Percentiles rank a stretch among this genome's conserved stretches.
phyloP scores from a whole-genome alignment of 2,113 vertebrate species.

The Melanerpes aurifrons region DNA sequence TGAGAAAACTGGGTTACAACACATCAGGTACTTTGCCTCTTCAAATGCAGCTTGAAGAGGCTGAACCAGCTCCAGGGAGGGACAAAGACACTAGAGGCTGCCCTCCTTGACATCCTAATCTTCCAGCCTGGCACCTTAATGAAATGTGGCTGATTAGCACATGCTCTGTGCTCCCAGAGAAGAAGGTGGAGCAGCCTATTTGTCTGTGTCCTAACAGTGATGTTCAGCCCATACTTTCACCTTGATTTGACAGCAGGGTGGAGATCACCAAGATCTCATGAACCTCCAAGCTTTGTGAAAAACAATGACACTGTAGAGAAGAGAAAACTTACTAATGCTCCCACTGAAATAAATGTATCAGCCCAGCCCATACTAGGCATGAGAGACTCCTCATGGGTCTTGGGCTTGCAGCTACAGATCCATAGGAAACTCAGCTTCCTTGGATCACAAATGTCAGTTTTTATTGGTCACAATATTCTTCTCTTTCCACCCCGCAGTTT shows the following conservation, averaged over 20 bases:
- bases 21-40: neutral
- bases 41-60: neutral
- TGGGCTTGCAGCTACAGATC: neutral
- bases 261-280: neutral
- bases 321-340: neutral
- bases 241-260: neutral
- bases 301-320: neutral
- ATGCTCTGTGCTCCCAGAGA: neutral
- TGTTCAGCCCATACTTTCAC: neutral
- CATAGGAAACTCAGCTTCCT: neutral
- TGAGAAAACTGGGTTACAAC: neutral
- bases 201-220: neutral
- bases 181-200: neutral
- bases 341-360: neutral
- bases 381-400: neutral
- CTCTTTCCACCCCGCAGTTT: neutral
- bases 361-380: neutral
- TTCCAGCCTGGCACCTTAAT: neutral
- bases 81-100: neutral
- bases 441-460: neutral
- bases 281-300: neutral
- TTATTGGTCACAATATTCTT: fast-evolving
- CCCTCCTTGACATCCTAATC: neutral
- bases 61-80: neutral
- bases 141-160: neutral